Evolutionary conservation across 2,113 vertebrate species (phyloP).

Genomic region (Plecturocebus donacophilus): DNA sequence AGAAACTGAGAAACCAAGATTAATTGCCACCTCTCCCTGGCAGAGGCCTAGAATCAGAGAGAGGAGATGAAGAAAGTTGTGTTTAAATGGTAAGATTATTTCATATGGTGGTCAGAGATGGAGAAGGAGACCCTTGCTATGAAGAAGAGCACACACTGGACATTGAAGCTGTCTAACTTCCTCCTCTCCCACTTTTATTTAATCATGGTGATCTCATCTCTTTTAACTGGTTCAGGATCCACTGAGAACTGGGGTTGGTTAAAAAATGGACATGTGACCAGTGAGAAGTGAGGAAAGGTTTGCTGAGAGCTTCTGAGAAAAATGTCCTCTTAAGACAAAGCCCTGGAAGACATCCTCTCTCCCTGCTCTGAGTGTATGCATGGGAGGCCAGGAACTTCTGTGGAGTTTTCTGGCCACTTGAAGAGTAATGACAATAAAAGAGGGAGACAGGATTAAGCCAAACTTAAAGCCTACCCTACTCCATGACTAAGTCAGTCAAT

Average conservation of each 20-base stretch:
- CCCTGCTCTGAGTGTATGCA: background rate
- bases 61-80: background rate
- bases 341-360: background rate
- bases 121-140: background rate
- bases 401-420: background rate
- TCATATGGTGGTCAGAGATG: background rate
- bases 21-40: background rate
- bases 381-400: background rate
- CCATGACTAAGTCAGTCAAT: background rate
- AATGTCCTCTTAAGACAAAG: background rate
- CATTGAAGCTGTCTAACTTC: background rate
- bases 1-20: slow-evolving; percentile 1
- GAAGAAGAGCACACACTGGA: background rate
- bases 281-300: background rate
- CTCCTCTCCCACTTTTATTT: background rate
- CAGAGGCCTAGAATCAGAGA: background rate
- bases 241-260: background rate
- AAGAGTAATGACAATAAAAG: background rate
- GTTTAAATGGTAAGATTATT: background rate
- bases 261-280: background rate
- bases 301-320: background rate
- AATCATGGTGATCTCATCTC: background rate
- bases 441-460: background rate
- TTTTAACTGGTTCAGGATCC: background rate
- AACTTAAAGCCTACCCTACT: background rate